Evolutionary conservation across 2,888 invertebrate genomes (phyloP), one percentile per base, ranked within the genome.

Genomic region (Galerucella nymphaeae): DNA sequence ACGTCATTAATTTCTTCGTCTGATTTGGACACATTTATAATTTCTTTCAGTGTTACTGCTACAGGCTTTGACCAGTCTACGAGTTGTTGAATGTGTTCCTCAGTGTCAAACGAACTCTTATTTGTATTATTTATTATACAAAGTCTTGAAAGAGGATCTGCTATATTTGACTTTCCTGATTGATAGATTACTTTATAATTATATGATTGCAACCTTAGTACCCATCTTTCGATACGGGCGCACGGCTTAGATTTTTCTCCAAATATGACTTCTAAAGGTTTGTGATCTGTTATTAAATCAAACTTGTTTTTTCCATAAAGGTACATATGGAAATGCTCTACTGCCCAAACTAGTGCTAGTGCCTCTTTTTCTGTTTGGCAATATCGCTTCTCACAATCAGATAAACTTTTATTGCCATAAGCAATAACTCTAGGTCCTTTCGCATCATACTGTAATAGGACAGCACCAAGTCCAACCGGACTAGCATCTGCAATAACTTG

Each of bases 321-420:
- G 53, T 79, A 80, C 50, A 77, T 70, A 38, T 76, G 59, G 41
- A 79, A 78, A 16, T 68, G 61, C 68, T 78, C 84, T 72, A n/a
- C n/a, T n/a, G 83, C 85, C 79, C 82, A 87, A 16, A 86, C 80
- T 9, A 86, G 74, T 13, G 83, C 82, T 16, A 86, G 78, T 10
- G 83, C 84, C 77, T 84, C 82, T 65, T 76, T 80, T 74, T 82
- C 83, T 8, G 80, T 80, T 70, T 82, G 80, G 1, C 79, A 86
- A 76, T 83, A 82, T 14, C 48, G 18, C 20, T 55, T 70, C 38
- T 63, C 76, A 30, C 57, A 55, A 6, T 77, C 71, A 10, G 77
- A 65, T 48, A 79, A 45, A 58, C 74, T 79, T 65, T 75, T 78
- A 65, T 72, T 78, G 38, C 74, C 78, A 67, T 72, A 79, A n/a